Evolutionary conservation across 2,113 vertebrate species (phyloP).

Genomic region (Haemorhous mexicanus): DNA sequence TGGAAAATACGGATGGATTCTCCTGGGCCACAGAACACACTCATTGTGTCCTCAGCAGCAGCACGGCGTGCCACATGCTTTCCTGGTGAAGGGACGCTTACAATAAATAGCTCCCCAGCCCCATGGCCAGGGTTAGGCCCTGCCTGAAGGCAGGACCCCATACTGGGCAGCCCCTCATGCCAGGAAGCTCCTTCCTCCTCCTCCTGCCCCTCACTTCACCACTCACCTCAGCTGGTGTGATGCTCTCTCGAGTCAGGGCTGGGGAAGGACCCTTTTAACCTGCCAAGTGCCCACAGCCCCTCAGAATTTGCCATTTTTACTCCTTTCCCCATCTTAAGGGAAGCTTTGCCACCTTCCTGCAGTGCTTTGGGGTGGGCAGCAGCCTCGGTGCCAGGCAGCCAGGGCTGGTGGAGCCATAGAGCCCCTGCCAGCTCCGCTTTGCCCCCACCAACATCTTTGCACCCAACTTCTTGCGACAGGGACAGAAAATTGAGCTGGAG

Average conservation of each 20-base stretch:
- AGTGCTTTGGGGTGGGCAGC: rapidly evolving
- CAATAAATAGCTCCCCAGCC: slow-evolving; percentile 8
- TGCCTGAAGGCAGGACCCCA: not conserved
- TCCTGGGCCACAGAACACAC: slow-evolving; percentile 2
- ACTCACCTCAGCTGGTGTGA: rapidly evolving
- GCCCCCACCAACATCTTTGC: slow-evolving; percentile 28
- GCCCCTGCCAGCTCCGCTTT: not conserved
- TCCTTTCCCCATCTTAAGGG: not conserved
- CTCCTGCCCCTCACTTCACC: not conserved
- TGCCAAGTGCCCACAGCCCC: not conserved
- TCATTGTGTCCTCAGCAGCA: slow-evolving; percentile 32
- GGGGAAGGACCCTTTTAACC: slow-evolving; percentile 16
- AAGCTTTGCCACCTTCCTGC: not conserved
- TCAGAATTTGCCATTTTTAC: not conserved
- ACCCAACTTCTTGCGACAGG: slow-evolving; percentile 12
- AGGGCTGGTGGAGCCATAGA: rapidly evolving
- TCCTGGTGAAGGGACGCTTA: slow-evolving; percentile 41
- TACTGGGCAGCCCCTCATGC: not conserved
- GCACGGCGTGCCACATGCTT: not conserved
- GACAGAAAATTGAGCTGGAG: not conserved
- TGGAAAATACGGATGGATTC: slow-evolving; percentile 41
- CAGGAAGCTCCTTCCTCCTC: not conserved
- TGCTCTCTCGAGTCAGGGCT: not conserved
- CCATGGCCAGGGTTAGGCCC: not conserved
- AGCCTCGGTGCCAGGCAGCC: not conserved